Percentiles rank a stretch among this genome's conserved stretches.
Conservation (phyloP, 2,888 invertebrate genomes). For the Athrips mouffetella region DNA sequence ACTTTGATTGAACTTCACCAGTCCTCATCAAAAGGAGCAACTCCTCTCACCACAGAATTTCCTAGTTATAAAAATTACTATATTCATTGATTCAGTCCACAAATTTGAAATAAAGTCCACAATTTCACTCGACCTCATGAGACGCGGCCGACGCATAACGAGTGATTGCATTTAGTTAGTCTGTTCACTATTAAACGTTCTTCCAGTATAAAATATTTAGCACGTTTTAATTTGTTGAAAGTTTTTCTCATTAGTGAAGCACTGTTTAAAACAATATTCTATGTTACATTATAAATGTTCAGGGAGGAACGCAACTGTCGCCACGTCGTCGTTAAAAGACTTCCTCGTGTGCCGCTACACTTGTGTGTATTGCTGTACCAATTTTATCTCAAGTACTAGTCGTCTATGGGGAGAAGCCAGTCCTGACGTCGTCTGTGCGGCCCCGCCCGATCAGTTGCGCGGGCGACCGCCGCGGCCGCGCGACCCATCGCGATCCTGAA, state of each 20-base stretch:
- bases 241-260: slow-evolving; percentile 63
- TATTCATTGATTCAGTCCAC: slow-evolving; percentile 73
- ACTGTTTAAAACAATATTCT: slow-evolving; percentile 75
- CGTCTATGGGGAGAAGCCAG: slow-evolving; percentile 77
- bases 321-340: slow-evolving; percentile 46
- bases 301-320: slow-evolving; percentile 59
- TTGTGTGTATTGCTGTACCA: slow-evolving; percentile 64
- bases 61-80: slow-evolving; percentile 75
- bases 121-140: slow-evolving; percentile 61
- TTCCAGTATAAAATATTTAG: slow-evolving; percentile 74
- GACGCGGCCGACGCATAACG: slow-evolving; percentile 44
- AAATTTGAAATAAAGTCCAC: slow-evolving; percentile 77
- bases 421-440: slow-evolving; percentile 58
- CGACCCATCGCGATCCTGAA: slow-evolving; percentile 69
- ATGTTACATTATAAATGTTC: slow-evolving; percentile 70
- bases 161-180: slow-evolving; percentile 60
- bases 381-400: slow-evolving; percentile 68
- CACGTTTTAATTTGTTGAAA: slow-evolving; percentile 76
- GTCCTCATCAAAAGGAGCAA: slow-evolving; percentile 67
- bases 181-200: slow-evolving; percentile 75
- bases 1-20: slow-evolving; percentile 54
- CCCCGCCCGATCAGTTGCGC: slow-evolving; percentile 60
- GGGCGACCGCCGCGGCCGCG: slow-evolving; percentile 71
- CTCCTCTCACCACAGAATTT: slow-evolving; percentile 77
- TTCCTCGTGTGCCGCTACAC: slow-evolving; percentile 44